Evolutionary conservation across 2,113 vertebrate species (phyloP).

Genomic region (Gobius niger): DNA sequence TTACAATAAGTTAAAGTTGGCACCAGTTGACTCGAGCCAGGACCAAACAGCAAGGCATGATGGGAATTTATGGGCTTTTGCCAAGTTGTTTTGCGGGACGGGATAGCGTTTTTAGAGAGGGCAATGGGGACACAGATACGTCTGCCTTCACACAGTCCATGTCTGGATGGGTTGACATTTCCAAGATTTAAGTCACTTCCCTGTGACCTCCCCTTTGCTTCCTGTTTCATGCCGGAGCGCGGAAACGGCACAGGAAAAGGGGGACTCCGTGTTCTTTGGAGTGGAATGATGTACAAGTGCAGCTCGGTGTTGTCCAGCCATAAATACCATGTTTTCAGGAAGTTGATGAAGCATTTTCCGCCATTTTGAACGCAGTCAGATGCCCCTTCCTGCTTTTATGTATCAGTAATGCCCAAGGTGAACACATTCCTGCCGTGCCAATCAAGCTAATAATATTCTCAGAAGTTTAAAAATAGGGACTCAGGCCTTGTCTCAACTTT

Average conservation of each 20-base stretch:
- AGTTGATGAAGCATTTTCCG: slow-evolving; percentile 45
- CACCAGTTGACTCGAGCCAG: slow-evolving; percentile 10
- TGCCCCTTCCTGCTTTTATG: slow-evolving; percentile 29
- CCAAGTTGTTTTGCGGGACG: slow-evolving; percentile 35
- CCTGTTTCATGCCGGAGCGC: slow-evolving; percentile 30
- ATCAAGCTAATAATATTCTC: neutral
- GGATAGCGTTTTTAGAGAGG: neutral
- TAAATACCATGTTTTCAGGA: slow-evolving; percentile 57
- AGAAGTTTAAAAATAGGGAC: slow-evolving; percentile 18
- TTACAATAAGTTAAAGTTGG: slow-evolving; percentile 21
- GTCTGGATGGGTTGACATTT: neutral
- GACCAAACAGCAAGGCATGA: slow-evolving; percentile 36
- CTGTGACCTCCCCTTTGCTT: slow-evolving; percentile 46
- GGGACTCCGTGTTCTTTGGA: slow-evolving; percentile 48
- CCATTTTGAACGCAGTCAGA: slow-evolving; percentile 2
- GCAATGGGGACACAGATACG: slow-evolving; percentile 20
- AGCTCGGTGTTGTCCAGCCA: slow-evolving; percentile 18
- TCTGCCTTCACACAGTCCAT: neutral
- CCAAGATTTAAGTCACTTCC: slow-evolving; percentile 42
- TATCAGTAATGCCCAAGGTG: slow-evolving; percentile 4
- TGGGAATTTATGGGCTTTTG: slow-evolving; percentile 45
- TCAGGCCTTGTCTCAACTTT: neutral
- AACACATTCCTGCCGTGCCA: slow-evolving; percentile 16
- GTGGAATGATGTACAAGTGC: slow-evolving; percentile 39
- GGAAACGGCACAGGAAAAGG: slow-evolving; percentile 47